Conservation (phyloP, 2,797 vertebrate species). For the Diceros bicornis region DNA sequence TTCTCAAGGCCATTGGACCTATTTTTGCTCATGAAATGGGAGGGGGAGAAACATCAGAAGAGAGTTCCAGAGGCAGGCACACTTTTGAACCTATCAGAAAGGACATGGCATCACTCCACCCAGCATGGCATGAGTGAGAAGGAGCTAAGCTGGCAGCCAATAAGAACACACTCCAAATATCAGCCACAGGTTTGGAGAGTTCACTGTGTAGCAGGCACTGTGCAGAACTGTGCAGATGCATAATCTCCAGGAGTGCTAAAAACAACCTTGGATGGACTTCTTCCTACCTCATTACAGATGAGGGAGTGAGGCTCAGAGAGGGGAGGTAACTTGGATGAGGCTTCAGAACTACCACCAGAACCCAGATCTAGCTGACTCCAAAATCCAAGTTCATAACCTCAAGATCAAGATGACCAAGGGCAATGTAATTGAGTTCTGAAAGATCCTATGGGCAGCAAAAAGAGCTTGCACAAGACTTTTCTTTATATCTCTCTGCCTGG, state of each 20-base stretch:
- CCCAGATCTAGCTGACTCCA: not conserved
- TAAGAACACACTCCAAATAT: not conserved
- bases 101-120: not conserved
- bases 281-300: not conserved
- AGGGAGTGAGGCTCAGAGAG: not conserved
- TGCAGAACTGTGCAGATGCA: not conserved
- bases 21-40: slow-evolving; percentile 17
- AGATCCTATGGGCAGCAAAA: not conserved
- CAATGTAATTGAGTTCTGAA: not conserved
- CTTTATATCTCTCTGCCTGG: not conserved
- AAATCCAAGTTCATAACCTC: slow-evolving; percentile 17
- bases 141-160: not conserved
- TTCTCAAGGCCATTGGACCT: not conserved
- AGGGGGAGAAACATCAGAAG: not conserved
- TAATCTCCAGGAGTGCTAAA: not conserved
- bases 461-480: not conserved
- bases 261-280: not conserved
- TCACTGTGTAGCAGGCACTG: not conserved
- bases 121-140: not conserved
- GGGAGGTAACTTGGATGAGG: not conserved
- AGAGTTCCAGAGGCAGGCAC: not conserved
- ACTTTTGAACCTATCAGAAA: slow-evolving; percentile 25
- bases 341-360: not conserved
- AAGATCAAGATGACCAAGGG: not conserved
- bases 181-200: not conserved